These are phyloP conservation scores for Acromyrmex heyeri DNA, from an alignment of 1,140 invertebrate genomes.

Conservation along the genomic window DNA sequence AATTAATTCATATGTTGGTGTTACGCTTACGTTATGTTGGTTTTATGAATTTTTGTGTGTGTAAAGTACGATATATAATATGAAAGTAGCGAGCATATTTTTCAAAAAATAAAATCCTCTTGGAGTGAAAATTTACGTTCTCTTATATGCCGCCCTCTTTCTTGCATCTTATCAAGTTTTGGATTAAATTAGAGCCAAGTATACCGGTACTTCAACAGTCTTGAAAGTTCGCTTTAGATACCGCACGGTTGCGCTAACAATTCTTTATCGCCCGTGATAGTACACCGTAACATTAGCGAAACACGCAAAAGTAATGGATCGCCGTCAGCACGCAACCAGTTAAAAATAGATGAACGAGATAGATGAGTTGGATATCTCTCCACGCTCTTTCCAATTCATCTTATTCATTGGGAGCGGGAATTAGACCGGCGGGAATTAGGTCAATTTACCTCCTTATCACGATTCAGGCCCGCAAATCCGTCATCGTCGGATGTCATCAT, in stretches of 20 bases:
- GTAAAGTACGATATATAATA: not conserved
- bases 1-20: not conserved
- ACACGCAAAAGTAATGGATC: slow-evolving; percentile 39
- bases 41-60: not conserved
- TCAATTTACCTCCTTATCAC: slow-evolving; percentile 1
- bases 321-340: slow-evolving; percentile 22
- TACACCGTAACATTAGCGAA: slow-evolving; percentile 23
- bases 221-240: slow-evolving; percentile 26
- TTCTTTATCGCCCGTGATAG: slow-evolving; percentile 39
- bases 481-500: not conserved
- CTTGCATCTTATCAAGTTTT: not conserved
- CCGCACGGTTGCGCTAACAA: not conserved
- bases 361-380: slow-evolving; percentile 3
- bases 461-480: not conserved
- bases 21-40: not conserved
- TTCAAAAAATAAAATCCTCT: not conserved
- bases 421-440: not conserved
- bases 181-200: slow-evolving; percentile 8
- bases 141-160: not conserved
- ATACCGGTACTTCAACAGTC: not conserved
- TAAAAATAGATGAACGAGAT: slow-evolving; percentile 42
- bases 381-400: not conserved
- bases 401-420: not conserved
- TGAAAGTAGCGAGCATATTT: not conserved
- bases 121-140: not conserved